These are phyloP conservation scores for Xestoiulus laeticollis DNA, from an alignment of 2,888 invertebrate genomes.

Conservation along the genomic window DNA sequence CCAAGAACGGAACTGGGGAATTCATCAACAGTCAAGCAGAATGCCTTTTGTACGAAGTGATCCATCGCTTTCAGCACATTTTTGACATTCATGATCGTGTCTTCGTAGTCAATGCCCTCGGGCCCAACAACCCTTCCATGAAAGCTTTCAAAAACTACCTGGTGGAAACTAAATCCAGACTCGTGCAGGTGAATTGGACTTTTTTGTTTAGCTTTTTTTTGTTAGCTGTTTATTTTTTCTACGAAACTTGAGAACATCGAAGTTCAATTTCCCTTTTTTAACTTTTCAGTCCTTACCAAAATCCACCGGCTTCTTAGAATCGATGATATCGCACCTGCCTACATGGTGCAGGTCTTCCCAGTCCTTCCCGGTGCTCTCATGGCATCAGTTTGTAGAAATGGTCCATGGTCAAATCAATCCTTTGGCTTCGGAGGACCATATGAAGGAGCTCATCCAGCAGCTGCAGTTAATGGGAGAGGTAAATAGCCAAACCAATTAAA, in stretches of 20 bases:
- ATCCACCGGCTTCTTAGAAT: constrained; percentile 72
- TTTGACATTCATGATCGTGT: constrained; percentile 71
- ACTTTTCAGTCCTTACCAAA: constrained; percentile 66
- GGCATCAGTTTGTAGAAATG: constrained; percentile 70
- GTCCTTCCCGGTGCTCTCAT: constrained; percentile 72
- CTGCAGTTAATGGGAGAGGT: constrained; percentile 75
- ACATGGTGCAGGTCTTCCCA: constrained; percentile 68
- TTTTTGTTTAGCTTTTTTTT: neutral
- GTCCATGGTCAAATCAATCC: constrained; percentile 72
- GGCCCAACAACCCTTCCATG: constrained; percentile 71
- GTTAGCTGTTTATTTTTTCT: too few relatives aligned
- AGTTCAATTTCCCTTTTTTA: neutral
- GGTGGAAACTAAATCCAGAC: constrained; percentile 67
- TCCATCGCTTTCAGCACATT: constrained; percentile 68
- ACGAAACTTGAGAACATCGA: neutral
- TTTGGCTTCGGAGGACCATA: constrained; percentile 73
- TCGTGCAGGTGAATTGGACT: constrained; percentile 66
- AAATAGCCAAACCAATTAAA: constrained; percentile 41
- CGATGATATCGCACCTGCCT: constrained; percentile 68
- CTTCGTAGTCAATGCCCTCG: constrained; percentile 72
- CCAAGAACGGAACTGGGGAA: constrained; percentile 69
- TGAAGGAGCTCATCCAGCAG: constrained; percentile 72
- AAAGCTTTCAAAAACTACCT: constrained; percentile 71
- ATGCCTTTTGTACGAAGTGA: constrained; percentile 66
- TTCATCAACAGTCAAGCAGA: constrained; percentile 70